phyloP scores from a whole-genome alignment of 2,113 vertebrate species.

The Pteropus alecto region DNA sequence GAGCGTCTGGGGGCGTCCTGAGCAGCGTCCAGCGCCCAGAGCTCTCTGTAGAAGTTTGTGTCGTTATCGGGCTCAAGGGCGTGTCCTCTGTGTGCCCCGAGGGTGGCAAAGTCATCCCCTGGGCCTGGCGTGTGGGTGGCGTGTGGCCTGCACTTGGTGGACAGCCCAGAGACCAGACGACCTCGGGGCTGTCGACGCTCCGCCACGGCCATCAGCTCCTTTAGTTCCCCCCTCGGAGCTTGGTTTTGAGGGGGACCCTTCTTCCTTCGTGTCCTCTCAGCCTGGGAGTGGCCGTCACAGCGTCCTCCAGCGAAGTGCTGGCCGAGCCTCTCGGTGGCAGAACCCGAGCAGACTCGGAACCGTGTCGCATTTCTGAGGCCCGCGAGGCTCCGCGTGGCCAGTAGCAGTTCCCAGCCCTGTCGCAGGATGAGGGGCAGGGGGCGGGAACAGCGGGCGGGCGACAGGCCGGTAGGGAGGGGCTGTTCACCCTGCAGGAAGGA shows the following conservation, averaged over 20 bases:
- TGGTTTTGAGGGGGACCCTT: neutral
- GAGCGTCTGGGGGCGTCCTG: neutral
- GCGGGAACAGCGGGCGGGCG: fast-evolving
- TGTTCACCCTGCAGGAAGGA: fast-evolving
- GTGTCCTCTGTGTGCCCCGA: neutral
- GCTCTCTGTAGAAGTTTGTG: neutral
- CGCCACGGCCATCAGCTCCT: too few species aligned
- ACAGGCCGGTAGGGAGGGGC: neutral
- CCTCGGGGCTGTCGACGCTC: neutral
- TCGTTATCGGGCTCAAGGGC: fast-evolving
- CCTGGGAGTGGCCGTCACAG: too few species aligned
- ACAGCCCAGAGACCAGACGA: neutral
- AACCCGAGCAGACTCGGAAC: neutral
- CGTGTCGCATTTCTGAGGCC: too few species aligned
- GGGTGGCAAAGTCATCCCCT: too few species aligned
- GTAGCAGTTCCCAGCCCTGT: too few species aligned
- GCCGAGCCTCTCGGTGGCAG: neutral
- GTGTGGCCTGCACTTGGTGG: neutral
- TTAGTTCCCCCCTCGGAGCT: neutral
- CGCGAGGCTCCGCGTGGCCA: too few species aligned
- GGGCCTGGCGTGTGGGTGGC: fast-evolving
- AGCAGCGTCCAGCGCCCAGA: neutral
- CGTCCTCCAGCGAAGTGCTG: neutral
- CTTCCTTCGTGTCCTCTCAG: neutral
- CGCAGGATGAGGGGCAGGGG: neutral